Conservation (phyloP, 1,140 invertebrate species). For the Zaprionus inermis region DNA sequence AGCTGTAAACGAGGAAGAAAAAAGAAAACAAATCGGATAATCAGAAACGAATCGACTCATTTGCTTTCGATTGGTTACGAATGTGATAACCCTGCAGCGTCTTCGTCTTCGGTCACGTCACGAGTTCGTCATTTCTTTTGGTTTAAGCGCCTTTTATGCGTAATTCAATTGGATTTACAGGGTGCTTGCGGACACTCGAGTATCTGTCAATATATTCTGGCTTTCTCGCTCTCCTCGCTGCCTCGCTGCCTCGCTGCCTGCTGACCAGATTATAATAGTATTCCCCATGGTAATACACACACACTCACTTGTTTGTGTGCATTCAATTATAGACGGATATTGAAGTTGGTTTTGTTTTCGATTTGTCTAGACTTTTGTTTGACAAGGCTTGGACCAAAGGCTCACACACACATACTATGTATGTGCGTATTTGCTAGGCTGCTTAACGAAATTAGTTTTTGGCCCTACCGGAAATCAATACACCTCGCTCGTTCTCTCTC, state of each 20-base stretch:
- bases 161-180: slow-evolving; percentile 82
- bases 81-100: slow-evolving; percentile 10
- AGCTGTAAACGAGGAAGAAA: background rate
- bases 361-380: slow-evolving; percentile 76
- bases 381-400: slow-evolving; percentile 45
- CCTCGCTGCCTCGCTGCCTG: slow-evolving; percentile 32
- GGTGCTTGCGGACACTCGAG: slow-evolving; percentile 80
- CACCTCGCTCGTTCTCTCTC: slow-evolving; percentile 10
- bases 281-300: slow-evolving; percentile 52
- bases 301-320: slow-evolving; percentile 54
- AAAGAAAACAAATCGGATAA: slow-evolving; percentile 44
- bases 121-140: slow-evolving; percentile 65
- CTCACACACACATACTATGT: background rate
- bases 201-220: slow-evolving; percentile 71
- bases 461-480: slow-evolving; percentile 42
- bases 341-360: slow-evolving; percentile 78
- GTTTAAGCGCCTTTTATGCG: slow-evolving; percentile 79
- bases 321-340: slow-evolving; percentile 77
- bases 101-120: slow-evolving; percentile 2
- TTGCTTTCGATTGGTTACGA: background rate
- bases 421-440: slow-evolving; percentile 51
- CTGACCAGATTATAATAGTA: slow-evolving; percentile 78
- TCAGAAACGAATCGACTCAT: slow-evolving; percentile 54
- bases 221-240: background rate
- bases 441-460: slow-evolving; percentile 75